Base-by-base conservation (phyloP, 2,888 invertebrate genomes). In the Auanema sp. region DNA sequence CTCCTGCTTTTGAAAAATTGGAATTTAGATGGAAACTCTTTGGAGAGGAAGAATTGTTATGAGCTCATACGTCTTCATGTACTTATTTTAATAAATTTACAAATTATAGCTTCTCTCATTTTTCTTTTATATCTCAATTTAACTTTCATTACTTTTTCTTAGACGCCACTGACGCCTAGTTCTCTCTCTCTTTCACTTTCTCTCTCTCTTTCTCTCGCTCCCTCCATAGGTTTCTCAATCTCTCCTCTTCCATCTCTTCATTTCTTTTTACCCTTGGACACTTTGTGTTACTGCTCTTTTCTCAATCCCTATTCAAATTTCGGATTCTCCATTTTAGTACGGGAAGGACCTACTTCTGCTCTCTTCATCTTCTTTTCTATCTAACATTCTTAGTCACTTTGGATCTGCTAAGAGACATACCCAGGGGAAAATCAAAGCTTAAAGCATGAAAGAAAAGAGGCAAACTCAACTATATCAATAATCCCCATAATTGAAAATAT, bases 271-370 rank as follows among this genome's bases (percentile, higher is more conserved):
- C 50, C 14, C 43, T 33, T 33, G 60, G 60, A 60, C 65, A 65
- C 65, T 60, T 60, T 65, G 43, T 52, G 65, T 57, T 56, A 53
- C 57, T 55, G n/a, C n/a, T 16, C 58, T 21, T 50, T 47, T 53
- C 42, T 58, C 24, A 16, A 41, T 60, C 23, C 24, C 54, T 25
- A 47, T 25, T 21, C n/a, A 21, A 56, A 62, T 57, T 57, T 40
- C 56, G 1, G 5, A 24, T 44, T 14, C 56, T 61, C 51, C 43
- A 51, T 57, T 51, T 23, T 24, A 21, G 16, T 8, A 33, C 33
- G 33, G 33, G 33, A 33, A 33, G 33, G 14, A 52, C 44, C 58
- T 58, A 18, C 47, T 58, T 18, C 10, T 14, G 33, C 33, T 33
- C 33, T 33, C 33, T 33, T 33, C 33, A 33, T 33, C 33, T 33